Evolutionary conservation across 53 echinoderm and acorn worm genomes (phyloP).

Genomic region (Holothuria leucospilota): DNA sequence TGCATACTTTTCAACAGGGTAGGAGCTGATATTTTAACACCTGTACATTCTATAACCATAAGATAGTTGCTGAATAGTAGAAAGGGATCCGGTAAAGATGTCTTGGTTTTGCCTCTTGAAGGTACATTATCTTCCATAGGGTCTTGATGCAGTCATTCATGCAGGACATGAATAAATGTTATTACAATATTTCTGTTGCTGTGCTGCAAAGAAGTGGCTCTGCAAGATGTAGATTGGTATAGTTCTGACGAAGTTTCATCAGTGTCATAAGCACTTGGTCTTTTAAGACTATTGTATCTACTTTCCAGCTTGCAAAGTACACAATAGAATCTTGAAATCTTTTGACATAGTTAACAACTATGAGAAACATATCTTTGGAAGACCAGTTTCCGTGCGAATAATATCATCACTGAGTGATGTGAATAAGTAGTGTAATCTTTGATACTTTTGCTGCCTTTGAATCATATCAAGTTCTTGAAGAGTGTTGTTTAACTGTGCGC

Average conservation of each 20-base stretch:
- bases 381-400: too few relatives aligned
- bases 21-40: conserved; percentile 42
- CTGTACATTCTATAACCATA: conserved; percentile 56
- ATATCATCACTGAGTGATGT: too few relatives aligned
- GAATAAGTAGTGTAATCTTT: too few relatives aligned
- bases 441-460: too few relatives aligned
- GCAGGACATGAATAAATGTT: conserved; percentile 47
- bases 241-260: conserved; percentile 54
- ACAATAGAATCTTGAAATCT: conserved; percentile 4
- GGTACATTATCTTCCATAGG: conserved; percentile 34
- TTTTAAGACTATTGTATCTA: conserved; percentile 1
- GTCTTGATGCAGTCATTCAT: conserved; percentile 27
- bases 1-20: neutral
- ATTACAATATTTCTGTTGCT: conserved; percentile 45
- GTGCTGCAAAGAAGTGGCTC: conserved; percentile 20
- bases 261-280: conserved; percentile 52
- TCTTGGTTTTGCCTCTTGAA: conserved; percentile 37
- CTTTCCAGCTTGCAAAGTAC: conserved; percentile 25
- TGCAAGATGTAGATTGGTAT: conserved; percentile 46
- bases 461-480: too few relatives aligned
- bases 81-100: conserved; percentile 46
- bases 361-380: conserved; percentile 33
- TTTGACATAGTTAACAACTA: conserved; percentile 25
- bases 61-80: conserved; percentile 41
- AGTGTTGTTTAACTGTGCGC: too few relatives aligned